These are phyloP conservation scores for Calliphora vicina DNA, from an alignment of 1,140 invertebrate species.

Conservation along the genomic window DNA sequence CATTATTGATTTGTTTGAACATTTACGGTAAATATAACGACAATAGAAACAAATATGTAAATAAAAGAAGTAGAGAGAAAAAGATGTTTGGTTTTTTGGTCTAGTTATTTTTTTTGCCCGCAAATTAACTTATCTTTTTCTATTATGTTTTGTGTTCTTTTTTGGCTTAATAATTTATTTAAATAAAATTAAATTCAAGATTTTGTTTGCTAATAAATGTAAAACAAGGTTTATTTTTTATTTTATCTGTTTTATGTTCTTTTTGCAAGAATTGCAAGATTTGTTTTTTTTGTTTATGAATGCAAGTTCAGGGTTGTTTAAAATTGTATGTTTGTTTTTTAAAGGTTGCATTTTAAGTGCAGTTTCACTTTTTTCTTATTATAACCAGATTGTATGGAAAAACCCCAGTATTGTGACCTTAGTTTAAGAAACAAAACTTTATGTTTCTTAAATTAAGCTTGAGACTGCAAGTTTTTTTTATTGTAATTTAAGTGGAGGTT, in stretches of 20 bases:
- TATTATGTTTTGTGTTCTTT: too few species aligned
- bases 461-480: too few species aligned
- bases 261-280: neutral
- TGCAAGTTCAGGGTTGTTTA: neutral
- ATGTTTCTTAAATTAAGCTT: too few species aligned
- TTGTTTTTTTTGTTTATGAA: neutral
- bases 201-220: too few species aligned
- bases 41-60: neutral
- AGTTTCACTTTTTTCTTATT: neutral
- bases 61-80: neutral
- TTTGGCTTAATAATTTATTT: too few species aligned
- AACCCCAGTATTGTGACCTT: neutral
- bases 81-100: neutral
- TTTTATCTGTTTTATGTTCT: too few species aligned
- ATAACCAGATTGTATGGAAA: too few species aligned
- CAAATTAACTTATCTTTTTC: too few species aligned
- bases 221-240: too few species aligned
- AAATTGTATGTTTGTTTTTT: too few species aligned
- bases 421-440: neutral
- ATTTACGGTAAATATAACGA: neutral
- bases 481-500: too few species aligned
- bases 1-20: neutral
- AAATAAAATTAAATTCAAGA: too few species aligned
- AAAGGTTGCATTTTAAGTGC: neutral
- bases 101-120: neutral